phyloP scores from a whole-genome alignment of 2,797 vertebrate species.

The Rhynchotus rufescens region DNA sequence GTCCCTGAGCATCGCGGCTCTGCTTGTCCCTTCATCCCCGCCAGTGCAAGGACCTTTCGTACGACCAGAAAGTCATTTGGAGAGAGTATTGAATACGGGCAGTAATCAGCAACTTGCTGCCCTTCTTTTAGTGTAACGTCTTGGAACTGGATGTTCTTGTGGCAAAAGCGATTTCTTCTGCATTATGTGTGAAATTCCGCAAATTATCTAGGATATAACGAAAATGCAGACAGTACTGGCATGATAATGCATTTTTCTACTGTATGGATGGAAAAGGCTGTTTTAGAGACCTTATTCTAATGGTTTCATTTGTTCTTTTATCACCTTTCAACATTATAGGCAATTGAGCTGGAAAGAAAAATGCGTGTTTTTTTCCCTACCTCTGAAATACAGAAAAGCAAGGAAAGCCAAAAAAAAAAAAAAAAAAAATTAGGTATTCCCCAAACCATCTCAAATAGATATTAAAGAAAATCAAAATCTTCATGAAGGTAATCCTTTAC shows the following conservation, averaged over 20 bases:
- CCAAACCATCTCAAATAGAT: too few relatives aligned
- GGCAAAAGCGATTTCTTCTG: neutral
- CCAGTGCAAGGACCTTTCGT: fast-evolving
- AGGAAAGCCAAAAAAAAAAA: neutral
- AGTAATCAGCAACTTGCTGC: neutral
- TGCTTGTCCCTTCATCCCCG: neutral
- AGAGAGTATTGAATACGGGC: neutral
- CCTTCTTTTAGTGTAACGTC: neutral
- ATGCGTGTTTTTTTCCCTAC: neutral
- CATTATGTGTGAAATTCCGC: neutral
- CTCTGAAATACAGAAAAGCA: neutral
- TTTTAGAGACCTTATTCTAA: neutral
- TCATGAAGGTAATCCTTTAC: neutral
- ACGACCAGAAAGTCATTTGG: neutral
- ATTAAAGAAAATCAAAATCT: neutral
- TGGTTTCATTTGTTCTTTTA: neutral
- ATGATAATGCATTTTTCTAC: neutral
- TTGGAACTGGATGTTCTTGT: neutral
- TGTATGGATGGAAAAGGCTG: neutral
- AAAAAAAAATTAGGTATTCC: neutral
- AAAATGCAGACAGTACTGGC: neutral
- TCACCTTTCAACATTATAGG: neutral
- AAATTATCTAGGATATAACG: neutral
- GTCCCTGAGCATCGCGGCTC: fast-evolving
- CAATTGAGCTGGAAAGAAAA: neutral